Percentiles rank a stretch among this genome's conserved stretches.
These are phyloP conservation scores for Eurytoma californica DNA, from an alignment of 2,888 invertebrate genomes.

Conservation along the genomic window DNA sequence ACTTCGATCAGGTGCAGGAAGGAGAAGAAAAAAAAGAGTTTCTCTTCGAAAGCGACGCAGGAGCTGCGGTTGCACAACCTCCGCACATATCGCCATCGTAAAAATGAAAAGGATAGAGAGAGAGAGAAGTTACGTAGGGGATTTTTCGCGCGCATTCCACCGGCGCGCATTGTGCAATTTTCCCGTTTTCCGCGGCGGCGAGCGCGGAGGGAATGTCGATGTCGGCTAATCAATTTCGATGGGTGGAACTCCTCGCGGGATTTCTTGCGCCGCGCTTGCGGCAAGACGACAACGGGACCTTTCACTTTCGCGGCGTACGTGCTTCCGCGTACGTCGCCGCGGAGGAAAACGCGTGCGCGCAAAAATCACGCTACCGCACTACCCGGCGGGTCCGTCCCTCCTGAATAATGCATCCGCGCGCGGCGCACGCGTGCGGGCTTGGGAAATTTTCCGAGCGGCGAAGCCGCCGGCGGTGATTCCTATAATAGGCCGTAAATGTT, in stretches of 20 bases:
- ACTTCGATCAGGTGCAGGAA: too few species aligned
- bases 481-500: constrained; percentile 21
- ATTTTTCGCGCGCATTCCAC: constrained; percentile 28
- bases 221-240: constrained; percentile 51
- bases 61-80: neutral
- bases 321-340: constrained; percentile 33
- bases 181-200: constrained; percentile 26
- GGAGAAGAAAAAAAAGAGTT: too few species aligned
- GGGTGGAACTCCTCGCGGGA: constrained; percentile 39
- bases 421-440: neutral
- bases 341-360: neutral
- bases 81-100: neutral
- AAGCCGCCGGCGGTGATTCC: neutral
- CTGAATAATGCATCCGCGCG: constrained; percentile 43
- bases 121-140: constrained; percentile 9
- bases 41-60: neutral
- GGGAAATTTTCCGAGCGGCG: constrained; percentile 5
- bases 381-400: neutral
- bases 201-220: constrained; percentile 6
- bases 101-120: neutral
- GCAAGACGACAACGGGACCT: constrained; percentile 45
- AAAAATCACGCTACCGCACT: constrained; percentile 1
- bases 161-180: constrained; percentile 39
- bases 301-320: constrained; percentile 52
- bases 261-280: constrained; percentile 16